phyloP scores from a whole-genome alignment of 1,140 invertebrate genomes.

The Probaryconus sp. region DNA sequence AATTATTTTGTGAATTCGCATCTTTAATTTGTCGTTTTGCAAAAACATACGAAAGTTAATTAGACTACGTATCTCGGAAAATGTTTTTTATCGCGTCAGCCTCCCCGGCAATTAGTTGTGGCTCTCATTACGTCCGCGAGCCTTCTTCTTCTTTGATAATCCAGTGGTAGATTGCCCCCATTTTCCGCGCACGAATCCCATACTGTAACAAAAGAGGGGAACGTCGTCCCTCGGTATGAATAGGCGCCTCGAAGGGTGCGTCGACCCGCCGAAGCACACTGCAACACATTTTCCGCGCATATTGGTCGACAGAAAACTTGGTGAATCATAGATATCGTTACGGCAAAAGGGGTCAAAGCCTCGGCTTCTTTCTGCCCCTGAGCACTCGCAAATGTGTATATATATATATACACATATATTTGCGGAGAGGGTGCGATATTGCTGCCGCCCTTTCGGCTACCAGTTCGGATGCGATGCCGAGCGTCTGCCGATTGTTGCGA shows the following conservation, averaged over 20 bases:
- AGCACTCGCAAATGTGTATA: slow-evolving; percentile 2
- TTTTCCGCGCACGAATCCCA: slow-evolving; percentile 45
- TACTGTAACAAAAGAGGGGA: slow-evolving; percentile 48
- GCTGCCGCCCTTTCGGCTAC: slow-evolving; percentile 34
- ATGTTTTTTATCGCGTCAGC: slow-evolving; percentile 29
- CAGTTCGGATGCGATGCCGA: too few species aligned
- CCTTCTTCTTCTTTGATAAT: slow-evolving; percentile 17
- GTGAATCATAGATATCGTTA: slow-evolving; percentile 51
- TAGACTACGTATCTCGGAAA: slow-evolving; percentile 31
- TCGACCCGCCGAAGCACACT: slow-evolving; percentile 23
- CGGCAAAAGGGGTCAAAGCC: slow-evolving; percentile 50
- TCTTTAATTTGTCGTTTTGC: slow-evolving; percentile 10
- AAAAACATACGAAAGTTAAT: slow-evolving; percentile 36
- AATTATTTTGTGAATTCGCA: too few species aligned
- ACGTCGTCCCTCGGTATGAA: slow-evolving; percentile 43
- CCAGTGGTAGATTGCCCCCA: slow-evolving; percentile 23
- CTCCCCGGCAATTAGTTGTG: slow-evolving; percentile 20
- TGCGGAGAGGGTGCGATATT: slow-evolving; percentile 42
- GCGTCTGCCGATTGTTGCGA: slow-evolving; percentile 33
- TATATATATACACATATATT: slow-evolving; percentile 27
- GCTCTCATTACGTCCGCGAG: slow-evolving; percentile 15
- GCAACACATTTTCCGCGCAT: slow-evolving; percentile 48
- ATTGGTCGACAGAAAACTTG: slow-evolving; percentile 46
- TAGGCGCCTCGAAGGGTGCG: slow-evolving; percentile 40
- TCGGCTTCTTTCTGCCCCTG: slow-evolving; percentile 8